Conservation (phyloP, 30 jellyfish, hydroid and myxozoan genomes). For the Hydractinia symbiolongicarpus region DNA sequence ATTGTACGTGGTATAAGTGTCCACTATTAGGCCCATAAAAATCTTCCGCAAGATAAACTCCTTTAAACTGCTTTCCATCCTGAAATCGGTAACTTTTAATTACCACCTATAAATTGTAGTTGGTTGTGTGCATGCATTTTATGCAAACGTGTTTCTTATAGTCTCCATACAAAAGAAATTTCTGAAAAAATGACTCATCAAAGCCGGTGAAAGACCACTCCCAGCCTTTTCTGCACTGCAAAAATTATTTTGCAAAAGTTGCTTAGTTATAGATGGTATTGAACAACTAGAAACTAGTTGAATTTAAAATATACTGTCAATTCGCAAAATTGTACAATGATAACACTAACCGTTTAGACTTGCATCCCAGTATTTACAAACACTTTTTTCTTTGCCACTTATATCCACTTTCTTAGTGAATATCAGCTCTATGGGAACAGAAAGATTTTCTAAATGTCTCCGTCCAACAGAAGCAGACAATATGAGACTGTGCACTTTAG, state of each 20-base stretch:
- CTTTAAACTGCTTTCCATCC: no score
- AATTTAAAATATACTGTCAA: background rate
- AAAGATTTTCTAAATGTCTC: constrained; percentile 27
- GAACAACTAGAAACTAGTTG: background rate
- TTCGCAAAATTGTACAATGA: background rate
- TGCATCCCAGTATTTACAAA: constrained; percentile 2
- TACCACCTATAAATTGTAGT: no score
- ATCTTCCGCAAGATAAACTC: no score
- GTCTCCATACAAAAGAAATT: no score
- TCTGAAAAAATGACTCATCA: no score
- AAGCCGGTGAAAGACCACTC: background rate
- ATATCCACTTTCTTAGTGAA: constrained; percentile 13
- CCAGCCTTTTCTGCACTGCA: background rate
- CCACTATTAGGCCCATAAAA: no score
- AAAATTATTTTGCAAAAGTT: background rate
- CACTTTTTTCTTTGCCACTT: background rate
- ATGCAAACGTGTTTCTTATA: no score
- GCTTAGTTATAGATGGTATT: background rate
- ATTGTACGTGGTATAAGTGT: background rate
- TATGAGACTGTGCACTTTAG: constrained; percentile 44
- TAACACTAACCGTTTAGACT: background rate
- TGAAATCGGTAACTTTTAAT: no score
- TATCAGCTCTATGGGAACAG: constrained; percentile 18
- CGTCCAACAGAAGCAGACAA: constrained; percentile 69
- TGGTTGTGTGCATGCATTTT: no score